Conservation (phyloP, 2,797 vertebrate species). For the Acanthurus lineatus region DNA sequence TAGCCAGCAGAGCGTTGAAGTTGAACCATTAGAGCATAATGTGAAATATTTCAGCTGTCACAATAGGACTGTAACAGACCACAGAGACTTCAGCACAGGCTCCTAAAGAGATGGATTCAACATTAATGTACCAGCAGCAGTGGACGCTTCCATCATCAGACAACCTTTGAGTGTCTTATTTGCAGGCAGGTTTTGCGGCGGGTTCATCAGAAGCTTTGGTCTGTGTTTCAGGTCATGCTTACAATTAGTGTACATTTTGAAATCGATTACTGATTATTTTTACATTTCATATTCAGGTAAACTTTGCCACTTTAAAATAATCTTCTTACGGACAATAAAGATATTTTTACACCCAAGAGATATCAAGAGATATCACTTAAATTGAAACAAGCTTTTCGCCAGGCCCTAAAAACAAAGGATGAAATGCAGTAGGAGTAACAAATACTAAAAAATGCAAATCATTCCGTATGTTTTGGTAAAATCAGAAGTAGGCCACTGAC, state of each 20-base stretch:
- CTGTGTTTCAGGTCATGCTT: not conserved
- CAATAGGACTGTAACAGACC: not conserved
- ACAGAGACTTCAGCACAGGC: not conserved
- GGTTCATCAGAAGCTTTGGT: not conserved
- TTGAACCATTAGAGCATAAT: conserved; percentile 3
- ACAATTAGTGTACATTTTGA: not conserved
- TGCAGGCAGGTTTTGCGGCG: conserved; percentile 1
- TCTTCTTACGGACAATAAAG: not conserved
- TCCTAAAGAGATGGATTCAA: not conserved
- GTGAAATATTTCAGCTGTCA: conserved; percentile 8
- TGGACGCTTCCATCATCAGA: conserved; percentile 13
- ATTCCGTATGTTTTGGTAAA: not conserved
- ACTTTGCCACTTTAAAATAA: not conserved
- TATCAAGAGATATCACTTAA: not conserved
- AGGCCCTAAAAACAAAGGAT: not conserved
- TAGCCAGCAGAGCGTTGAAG: not conserved
- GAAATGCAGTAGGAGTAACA: not conserved
- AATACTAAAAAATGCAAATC: not conserved
- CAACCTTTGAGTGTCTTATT: conserved; percentile 3
- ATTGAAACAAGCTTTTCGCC: not conserved
- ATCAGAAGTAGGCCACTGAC: conserved; percentile 40
- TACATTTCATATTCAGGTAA: not conserved
- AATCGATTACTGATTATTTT: not conserved
- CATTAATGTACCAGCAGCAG: not conserved
- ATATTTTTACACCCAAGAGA: not conserved